Base-by-base conservation (phyloP, 2,113 vertebrate genomes). In the Phoxinus phoxinus region DNA sequence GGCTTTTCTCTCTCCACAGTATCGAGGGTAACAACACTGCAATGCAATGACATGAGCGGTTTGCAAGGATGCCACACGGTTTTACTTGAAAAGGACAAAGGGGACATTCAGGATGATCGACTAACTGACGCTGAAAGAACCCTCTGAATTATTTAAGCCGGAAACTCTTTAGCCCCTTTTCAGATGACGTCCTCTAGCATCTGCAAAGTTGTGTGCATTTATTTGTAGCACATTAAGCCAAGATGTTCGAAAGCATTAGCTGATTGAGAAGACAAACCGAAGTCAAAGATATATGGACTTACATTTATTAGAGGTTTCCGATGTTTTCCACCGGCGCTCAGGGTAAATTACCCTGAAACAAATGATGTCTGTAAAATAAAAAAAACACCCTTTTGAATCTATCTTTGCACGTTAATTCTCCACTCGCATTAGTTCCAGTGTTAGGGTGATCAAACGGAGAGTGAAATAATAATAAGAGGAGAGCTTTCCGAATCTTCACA, bases 211-310 rank as follows among this genome's bases (percentile, higher is more conserved):
- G 27, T 23, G 44, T 72, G 81, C 46, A 13, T 83, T 69, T 83
- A 30, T 67, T 81, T 81, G 59, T 13, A 15, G 30, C 63, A 7
- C 19, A 71, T 83, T 48, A 83, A 25, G 81, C 81, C 13, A 11
- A 35, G 48, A 35, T 53, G 32, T n/a, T 58, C 3, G 46, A 83
- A 72, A 72, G 81, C 81, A 83, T 83, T 83, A 83, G 81, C 81
- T 83, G 81, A 83, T 83, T 83, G 81, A 83, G 81, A 56, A 83
- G 79, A 72, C 81, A 83, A 83, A 83, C 81, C 25, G 44, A 71
- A 83, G 65, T 72, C 65, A 83, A 25, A 35, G 27, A 82, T 69
- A 46, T 63, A 80, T 80, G 35, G 35, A 21, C 41, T 51, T 81
- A 2, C 51, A 51, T 81, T 32, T 83, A 69, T 71, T 25, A 53